Base-by-base conservation (phyloP, 1,140 invertebrate genomes). In the Anthonomus grandis region DNA sequence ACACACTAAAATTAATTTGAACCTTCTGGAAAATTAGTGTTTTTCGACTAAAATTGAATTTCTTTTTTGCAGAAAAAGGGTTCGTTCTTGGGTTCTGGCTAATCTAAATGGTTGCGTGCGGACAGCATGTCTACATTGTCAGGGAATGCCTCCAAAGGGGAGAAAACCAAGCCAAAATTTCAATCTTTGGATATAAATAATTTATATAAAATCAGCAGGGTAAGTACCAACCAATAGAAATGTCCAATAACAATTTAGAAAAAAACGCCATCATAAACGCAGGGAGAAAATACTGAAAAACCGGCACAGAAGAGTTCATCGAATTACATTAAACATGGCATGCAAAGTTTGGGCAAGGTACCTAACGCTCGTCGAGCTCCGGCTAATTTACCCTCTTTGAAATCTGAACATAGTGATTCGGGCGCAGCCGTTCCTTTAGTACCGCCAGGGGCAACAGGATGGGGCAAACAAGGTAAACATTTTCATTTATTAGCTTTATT, bases 281-380 rank as follows among this genome's bases (percentile, higher is more conserved):
- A 93, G 90, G 91, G 90, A 72, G 91, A 95, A 81, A 86, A 86
- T 76, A 87, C 83, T 71, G 89, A 92, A 78, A 86, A 88, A 71
- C 86, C 87, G 69, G 86, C 87, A 74, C 87, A 89, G 70, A 91
- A 90, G 80, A 92, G 87, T 78, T 85, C 90, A 82, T 80, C 87
- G 80, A 84, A 84, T 37, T 68, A 70, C 71, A 87, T 90, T 75
- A 95, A 95, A 90, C 92, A 96, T 95, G 94, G 94, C 83, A 91
- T 97, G 86, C 93, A 96, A 90, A 92, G 85, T 80, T 86, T 97
- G 86, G 93, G 94, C 81, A 97, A 96, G 87, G 91, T 97, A 78
- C 91, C 90, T 75, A 91, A 86, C 76, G 88, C 90, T 76, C 87
- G 94, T 78, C 88, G 94, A 76, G 91, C 93, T 78, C 95, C 95